Evolutionary conservation across 2,888 invertebrate species (phyloP), one percentile per base, ranked within the genome.

Genomic region (Eurois occulta): DNA sequence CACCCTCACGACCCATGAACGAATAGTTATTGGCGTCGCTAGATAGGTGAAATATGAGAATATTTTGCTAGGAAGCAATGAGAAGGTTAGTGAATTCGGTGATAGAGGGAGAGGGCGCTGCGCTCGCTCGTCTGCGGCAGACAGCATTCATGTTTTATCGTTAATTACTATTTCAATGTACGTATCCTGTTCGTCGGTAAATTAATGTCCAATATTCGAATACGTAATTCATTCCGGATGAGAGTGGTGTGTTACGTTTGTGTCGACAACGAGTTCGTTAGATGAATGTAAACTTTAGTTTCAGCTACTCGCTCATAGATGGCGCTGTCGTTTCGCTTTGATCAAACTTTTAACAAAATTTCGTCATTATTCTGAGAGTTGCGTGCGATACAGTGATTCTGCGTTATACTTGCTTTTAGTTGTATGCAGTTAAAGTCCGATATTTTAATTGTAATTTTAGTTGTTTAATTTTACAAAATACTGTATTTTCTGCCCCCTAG

Each of bases 81-180:
- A 94, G 94, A 96, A 96, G 96, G 96, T 96, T 96, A 96, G 96
- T 96, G 96, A 95, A 94, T 95, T 94, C 89, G 95, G 94, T 93
- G 92, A 91, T 93, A 94, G 92, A 70, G 90, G 89, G 87, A 89
- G 90, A 90, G 90, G 91, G 91, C 91, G 92, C 89, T 87, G 90
- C 90, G 88, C 84, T 75, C 85, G 89, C 84, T 68, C 76, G 82
- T 81, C 87, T 85, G 85, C 84, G 84, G 86, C 83, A 86, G 72
- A 72, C 83, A 80, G 81, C 89, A 91, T 85, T 90, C 91, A 89
- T 89, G 91, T 86, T 91, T 92, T 92, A 91, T 91, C 91, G 87
- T 92, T 91, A 88, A 91, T 88, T 88, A 88, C 85, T 91, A 91
- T 92, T 94, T 94, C 93, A 91, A 94, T 95, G 94, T 91, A 88